These are phyloP conservation scores for Gallinago stenura DNA, from an alignment of 2,797 vertebrate genomes.

Conservation along the genomic window DNA sequence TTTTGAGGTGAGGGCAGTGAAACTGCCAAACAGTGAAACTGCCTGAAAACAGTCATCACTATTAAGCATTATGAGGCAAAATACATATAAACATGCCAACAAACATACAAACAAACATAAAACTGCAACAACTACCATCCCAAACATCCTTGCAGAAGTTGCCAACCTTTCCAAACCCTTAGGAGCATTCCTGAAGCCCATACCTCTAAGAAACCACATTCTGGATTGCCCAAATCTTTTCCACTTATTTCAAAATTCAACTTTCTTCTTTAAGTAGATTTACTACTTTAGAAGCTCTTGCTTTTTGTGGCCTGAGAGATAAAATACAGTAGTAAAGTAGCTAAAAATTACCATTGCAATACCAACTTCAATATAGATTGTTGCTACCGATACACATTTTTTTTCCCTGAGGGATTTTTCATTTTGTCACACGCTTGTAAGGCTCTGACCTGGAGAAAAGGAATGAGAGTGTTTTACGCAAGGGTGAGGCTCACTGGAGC, in stretches of 20 bases:
- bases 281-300: neutral
- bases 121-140: neutral
- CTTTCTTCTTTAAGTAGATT: neutral
- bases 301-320: neutral
- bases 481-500: neutral
- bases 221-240: neutral
- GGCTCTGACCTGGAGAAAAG: neutral
- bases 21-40: neutral
- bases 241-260: neutral
- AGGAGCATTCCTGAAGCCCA: neutral
- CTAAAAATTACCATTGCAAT: neutral
- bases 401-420: neutral
- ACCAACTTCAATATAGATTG: neutral
- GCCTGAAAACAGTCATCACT: neutral
- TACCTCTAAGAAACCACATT: neutral
- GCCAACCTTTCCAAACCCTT: neutral
- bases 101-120: neutral
- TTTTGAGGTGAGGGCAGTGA: neutral
- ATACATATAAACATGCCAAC: neutral
- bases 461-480: neutral
- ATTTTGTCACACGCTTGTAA: neutral
- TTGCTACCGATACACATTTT: neutral
- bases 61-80: neutral
- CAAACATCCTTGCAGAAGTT: neutral
- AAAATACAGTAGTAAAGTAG: neutral